Evolutionary conservation across 2,888 invertebrate species (phyloP).

Genomic region (Eutolmus rufibarbis): DNA sequence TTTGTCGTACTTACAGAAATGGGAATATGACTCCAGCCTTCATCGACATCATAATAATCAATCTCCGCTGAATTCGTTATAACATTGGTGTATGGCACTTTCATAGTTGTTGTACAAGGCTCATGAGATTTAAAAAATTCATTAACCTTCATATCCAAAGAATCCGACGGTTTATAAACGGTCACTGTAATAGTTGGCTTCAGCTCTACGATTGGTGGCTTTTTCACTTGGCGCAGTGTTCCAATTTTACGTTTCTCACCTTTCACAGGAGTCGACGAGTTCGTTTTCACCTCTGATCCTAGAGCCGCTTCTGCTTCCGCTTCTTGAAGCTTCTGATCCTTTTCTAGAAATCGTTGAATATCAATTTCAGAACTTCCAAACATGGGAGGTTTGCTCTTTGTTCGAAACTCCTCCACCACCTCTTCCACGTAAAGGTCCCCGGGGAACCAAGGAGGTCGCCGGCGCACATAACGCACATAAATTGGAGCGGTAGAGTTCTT

Average conservation of each 20-base stretch:
- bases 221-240: not conserved
- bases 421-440: conserved; percentile 44
- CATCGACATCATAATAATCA: not conserved
- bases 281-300: not conserved
- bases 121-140: not conserved
- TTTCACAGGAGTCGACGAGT: not conserved
- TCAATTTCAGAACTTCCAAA: conserved; percentile 30
- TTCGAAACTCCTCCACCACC: conserved; percentile 43
- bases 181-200: conserved; percentile 12
- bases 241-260: not conserved
- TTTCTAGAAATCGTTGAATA: conserved; percentile 24
- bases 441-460: conserved; percentile 11
- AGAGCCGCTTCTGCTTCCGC: not conserved
- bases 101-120: not conserved
- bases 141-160: not conserved
- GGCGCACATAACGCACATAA: conserved; percentile 25
- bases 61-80: not conserved
- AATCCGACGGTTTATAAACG: not conserved
- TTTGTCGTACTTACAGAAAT: not conserved
- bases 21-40: not conserved
- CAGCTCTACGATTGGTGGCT: not conserved
- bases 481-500: not conserved
- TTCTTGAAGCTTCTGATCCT: not conserved
- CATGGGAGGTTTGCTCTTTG: conserved; percentile 19
- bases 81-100: not conserved